Conservation (phyloP, 2,888 invertebrate genomes). For the Drosophila mimetica region DNA sequence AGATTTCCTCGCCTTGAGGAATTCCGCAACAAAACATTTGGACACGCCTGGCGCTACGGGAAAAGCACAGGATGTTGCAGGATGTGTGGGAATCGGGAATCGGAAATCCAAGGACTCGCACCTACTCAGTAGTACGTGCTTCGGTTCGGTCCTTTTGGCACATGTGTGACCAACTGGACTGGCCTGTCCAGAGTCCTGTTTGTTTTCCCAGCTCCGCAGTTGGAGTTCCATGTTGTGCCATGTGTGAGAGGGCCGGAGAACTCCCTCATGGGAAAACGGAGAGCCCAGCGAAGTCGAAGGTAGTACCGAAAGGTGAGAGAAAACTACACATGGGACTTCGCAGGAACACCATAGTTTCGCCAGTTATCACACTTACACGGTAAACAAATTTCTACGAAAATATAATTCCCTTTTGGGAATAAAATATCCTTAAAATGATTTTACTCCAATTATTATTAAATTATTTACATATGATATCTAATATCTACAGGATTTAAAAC, state of each 20-base stretch:
- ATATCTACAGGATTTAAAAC: too few species aligned
- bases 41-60: conserved; percentile 75
- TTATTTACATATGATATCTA: too few species aligned
- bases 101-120: conserved; percentile 59
- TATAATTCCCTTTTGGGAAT: not conserved
- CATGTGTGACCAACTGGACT: conserved; percentile 33
- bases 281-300: conserved; percentile 62
- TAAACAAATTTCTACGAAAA: not conserved
- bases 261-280: conserved; percentile 48
- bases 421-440: too few species aligned
- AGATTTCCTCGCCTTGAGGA: conserved; percentile 60
- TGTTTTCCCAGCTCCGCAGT: conserved; percentile 60
- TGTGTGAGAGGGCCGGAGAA: conserved; percentile 63
- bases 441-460: too few species aligned
- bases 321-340: conserved; percentile 8
- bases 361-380: not conserved
- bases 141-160: conserved; percentile 36
- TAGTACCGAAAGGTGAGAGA: conserved; percentile 42
- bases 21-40: conserved; percentile 57
- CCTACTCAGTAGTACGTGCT: conserved; percentile 72
- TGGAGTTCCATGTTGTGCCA: conserved; percentile 30
- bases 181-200: conserved; percentile 34
- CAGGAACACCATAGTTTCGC: too few species aligned
- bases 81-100: conserved; percentile 16
- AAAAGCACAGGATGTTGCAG: conserved; percentile 64